Base-by-base conservation (phyloP, 2,113 vertebrate genomes). In the Edolisoma coerulescens region DNA sequence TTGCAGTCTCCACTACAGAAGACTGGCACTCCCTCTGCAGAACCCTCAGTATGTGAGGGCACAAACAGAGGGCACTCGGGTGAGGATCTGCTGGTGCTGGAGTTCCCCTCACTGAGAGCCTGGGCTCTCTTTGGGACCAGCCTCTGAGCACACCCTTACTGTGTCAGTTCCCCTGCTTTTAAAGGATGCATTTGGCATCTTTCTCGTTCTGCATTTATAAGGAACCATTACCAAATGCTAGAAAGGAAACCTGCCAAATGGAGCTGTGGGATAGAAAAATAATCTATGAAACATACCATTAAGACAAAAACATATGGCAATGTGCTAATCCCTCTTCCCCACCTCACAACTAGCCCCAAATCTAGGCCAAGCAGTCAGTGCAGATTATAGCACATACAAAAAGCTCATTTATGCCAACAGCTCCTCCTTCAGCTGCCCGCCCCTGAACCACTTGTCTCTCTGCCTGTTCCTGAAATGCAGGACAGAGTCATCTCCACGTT, bases 241-340 rank as follows among this genome's bases (percentile, higher is more conserved):
- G 63, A 78, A 91, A 92, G 97, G 93, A 97, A 97, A 93, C 81
- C 53, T 97, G 97, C 97, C 96, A 97, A 96, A 95, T 89, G 89
- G 81, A 94, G 86, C 91, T 91, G 93, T 87, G 90, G 94, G 92
- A 91, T 89, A 96, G 88, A 91, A 93, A 92, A 90, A 94, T 93
- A 89, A 96, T 95, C 96, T 95, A 95, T 91, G 88, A 96, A 95
- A 96, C 93, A 87, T 89, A 96, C 90, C 95, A 96, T 97, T 96
- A 97, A 95, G 95, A 95, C 93, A 97, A 97, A 97, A 96, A 93
- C 96, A 96, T 96, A 97, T 97, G 97, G 96, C 94, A 95, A 87
- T 89, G 96, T 95, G 94, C 90, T 95, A 95, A 97, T 93, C 96
- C 93, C 74, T 89, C 93, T 96, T 94, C 92, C 65, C 89, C 87